Percentiles rank a stretch among this genome's conserved stretches.
These are phyloP conservation scores for Toxostoma redivivum DNA, from an alignment of 2,113 vertebrate genomes.

Conservation along the genomic window DNA sequence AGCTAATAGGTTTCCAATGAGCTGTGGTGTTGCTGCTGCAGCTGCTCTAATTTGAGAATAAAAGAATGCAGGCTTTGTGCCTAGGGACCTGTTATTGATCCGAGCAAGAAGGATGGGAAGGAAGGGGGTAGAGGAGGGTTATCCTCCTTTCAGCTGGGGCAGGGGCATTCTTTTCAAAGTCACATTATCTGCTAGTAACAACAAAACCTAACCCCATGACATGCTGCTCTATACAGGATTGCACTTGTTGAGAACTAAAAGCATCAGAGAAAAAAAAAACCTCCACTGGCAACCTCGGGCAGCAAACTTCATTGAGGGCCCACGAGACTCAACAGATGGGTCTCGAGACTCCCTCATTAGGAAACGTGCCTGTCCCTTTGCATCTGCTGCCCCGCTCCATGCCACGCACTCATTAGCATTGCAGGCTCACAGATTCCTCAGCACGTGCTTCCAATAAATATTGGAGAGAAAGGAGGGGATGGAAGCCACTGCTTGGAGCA, in stretches of 20 bases:
- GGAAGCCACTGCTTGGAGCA: not conserved
- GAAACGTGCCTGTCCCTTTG: not conserved
- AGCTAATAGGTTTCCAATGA: constrained; percentile 81
- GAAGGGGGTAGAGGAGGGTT: constrained; percentile 53
- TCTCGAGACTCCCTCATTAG: constrained; percentile 48
- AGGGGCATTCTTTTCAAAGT: constrained; percentile 72
- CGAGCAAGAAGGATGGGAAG: constrained; percentile 47
- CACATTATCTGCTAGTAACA: constrained; percentile 71
- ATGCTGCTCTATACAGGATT: constrained; percentile 68
- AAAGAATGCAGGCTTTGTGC: constrained; percentile 83
- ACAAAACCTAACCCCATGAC: constrained; percentile 73
- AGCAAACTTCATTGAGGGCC: constrained; percentile 63
- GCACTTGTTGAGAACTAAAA: constrained; percentile 73
- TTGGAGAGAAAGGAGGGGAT: not conserved
- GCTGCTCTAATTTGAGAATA: constrained; percentile 86
- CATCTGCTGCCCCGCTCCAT: constrained; percentile 31
- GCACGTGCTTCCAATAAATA: constrained; percentile 66
- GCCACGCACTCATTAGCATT: not conserved
- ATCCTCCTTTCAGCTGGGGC: constrained; percentile 61
- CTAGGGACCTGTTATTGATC: constrained; percentile 75
- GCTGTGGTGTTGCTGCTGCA: constrained; percentile 73
- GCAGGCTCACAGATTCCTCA: constrained; percentile 47
- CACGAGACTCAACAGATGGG: constrained; percentile 72
- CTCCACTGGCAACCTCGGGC: constrained; percentile 41
- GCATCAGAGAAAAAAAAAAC: constrained; percentile 19